Evolutionary conservation across 2,113 vertebrate genomes (phyloP).

Genomic region (Pleuronectes platessa): DNA sequence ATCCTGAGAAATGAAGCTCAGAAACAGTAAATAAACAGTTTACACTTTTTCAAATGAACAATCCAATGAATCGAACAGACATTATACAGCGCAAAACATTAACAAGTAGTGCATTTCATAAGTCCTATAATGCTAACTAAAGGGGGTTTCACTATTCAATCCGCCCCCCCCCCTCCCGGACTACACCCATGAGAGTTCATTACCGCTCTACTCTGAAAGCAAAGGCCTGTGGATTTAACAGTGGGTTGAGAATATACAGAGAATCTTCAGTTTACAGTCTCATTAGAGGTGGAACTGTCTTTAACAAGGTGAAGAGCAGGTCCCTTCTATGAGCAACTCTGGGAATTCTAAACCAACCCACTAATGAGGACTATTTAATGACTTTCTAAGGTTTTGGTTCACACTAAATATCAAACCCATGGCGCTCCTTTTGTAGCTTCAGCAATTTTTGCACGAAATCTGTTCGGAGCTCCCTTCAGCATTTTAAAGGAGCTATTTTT

Average conservation of each 20-base stretch:
- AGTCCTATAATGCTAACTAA: background rate
- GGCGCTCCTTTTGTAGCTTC: slow-evolving; percentile 14
- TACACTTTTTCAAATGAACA: slow-evolving; percentile 31
- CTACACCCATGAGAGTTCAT: slow-evolving; percentile 16
- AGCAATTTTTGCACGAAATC: background rate
- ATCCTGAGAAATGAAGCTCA: slow-evolving; percentile 34
- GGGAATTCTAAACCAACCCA: slow-evolving; percentile 46
- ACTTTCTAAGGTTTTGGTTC: slow-evolving; percentile 32
- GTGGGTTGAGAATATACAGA: slow-evolving; percentile 4
- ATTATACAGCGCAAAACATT: background rate
- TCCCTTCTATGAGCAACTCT: slow-evolving; percentile 42
- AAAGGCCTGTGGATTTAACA: slow-evolving; percentile 25
- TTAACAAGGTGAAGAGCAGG: slow-evolving; percentile 58
- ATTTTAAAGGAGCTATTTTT: background rate
- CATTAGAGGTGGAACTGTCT: slow-evolving; percentile 52
- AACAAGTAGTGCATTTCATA: background rate
- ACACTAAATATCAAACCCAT: slow-evolving; percentile 18
- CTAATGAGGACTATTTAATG: slow-evolving; percentile 45
- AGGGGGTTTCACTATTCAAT: slow-evolving; percentile 6
- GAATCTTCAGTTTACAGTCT: slow-evolving; percentile 17
- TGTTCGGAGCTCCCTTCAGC: slow-evolving; percentile 3
- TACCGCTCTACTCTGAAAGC: slow-evolving; percentile 1
- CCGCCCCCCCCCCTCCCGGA: no score
- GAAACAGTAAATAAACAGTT: slow-evolving; percentile 32
- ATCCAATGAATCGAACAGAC: slow-evolving; percentile 18